Conservation (phyloP, 2,113 vertebrate species). For the Illadopsis cleaveri region DNA sequence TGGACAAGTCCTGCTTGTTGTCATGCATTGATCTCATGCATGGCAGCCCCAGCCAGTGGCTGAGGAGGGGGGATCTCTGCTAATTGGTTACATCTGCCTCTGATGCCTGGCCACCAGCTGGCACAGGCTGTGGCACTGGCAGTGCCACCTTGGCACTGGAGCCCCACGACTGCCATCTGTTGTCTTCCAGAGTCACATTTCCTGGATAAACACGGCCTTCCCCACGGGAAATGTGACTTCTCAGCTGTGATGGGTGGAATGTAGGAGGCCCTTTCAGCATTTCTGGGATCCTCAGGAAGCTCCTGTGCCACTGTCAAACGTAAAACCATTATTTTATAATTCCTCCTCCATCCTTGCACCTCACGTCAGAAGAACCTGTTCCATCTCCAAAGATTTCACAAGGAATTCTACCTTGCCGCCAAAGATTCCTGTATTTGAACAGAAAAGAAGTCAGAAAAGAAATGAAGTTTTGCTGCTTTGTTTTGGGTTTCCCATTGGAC, state of each 20-base stretch:
- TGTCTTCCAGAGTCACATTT: background rate
- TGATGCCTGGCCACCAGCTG: constrained; percentile 1
- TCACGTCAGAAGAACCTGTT: background rate
- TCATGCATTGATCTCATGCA: background rate
- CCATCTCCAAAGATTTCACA: background rate
- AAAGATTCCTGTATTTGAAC: background rate
- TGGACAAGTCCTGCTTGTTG: background rate
- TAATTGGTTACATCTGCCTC: constrained; percentile 41
- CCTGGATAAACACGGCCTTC: background rate
- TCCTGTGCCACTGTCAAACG: background rate
- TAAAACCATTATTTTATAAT: background rate
- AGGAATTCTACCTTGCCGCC: background rate
- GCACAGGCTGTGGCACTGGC: background rate
- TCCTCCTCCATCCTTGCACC: background rate
- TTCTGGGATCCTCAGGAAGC: background rate
- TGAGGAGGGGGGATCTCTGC: background rate
- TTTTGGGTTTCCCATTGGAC: background rate
- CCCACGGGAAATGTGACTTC: background rate
- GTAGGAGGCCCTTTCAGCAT: background rate
- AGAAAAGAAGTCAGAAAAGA: background rate
- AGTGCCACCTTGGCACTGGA: background rate
- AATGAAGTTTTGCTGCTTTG: background rate
- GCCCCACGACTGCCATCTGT: background rate
- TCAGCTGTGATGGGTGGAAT: background rate
- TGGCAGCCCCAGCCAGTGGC: background rate